Evolutionary conservation across 2,888 invertebrate species (phyloP).

Genomic region (Ennomos quercinarius): DNA sequence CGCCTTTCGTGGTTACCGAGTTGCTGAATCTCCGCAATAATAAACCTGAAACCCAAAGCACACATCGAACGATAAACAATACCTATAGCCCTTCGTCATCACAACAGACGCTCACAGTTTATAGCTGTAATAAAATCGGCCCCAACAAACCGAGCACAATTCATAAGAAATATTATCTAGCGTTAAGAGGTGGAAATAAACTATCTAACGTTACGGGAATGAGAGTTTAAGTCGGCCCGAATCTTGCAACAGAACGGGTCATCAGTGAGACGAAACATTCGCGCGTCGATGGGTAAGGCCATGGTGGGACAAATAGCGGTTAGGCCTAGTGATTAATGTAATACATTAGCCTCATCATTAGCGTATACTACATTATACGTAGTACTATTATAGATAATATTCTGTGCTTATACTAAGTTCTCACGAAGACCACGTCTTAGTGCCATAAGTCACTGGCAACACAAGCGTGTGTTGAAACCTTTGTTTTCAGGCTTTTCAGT

Average conservation of each 20-base stretch:
- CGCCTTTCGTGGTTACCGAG: slow-evolving; percentile 16
- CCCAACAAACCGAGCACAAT: slow-evolving; percentile 54
- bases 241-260: slow-evolving; percentile 62
- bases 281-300: slow-evolving; percentile 34
- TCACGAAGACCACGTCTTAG: too few relatives aligned
- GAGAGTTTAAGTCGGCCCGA: slow-evolving; percentile 80
- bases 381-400: too few relatives aligned
- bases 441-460: too few relatives aligned
- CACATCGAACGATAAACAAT: slow-evolving; percentile 36
- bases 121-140: slow-evolving; percentile 47
- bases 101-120: slow-evolving; percentile 34
- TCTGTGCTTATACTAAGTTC: too few relatives aligned
- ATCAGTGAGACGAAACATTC: slow-evolving; percentile 66
- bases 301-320: slow-evolving; percentile 11
- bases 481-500: too few relatives aligned
- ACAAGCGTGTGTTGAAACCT: too few relatives aligned
- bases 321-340: not conserved
- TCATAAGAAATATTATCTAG: slow-evolving; percentile 68
- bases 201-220: slow-evolving; percentile 73
- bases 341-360: too few relatives aligned
- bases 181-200: slow-evolving; percentile 70
- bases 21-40: slow-evolving; percentile 25
- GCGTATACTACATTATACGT: too few relatives aligned
- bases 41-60: slow-evolving; percentile 28
- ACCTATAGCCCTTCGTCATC: slow-evolving; percentile 36